phyloP scores from a whole-genome alignment of 2,888 invertebrate genomes.

The Pediacus dermestoides region DNA sequence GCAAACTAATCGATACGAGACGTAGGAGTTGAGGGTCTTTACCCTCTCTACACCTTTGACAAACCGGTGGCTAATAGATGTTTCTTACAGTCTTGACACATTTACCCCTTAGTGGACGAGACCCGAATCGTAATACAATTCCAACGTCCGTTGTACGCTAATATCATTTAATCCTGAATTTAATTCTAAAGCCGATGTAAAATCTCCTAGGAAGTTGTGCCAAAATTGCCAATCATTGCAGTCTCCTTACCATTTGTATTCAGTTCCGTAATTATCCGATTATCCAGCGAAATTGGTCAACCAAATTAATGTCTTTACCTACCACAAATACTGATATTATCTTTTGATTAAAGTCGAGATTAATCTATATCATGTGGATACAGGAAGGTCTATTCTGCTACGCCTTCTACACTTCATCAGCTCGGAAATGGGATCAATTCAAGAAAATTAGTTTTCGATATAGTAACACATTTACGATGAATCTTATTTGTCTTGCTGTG shows the following conservation, averaged over 20 bases:
- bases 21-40: too few species aligned
- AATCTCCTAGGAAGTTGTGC: slow-evolving; percentile 25
- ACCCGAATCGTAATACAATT: slow-evolving; percentile 14
- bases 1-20: too few species aligned
- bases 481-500: too few species aligned
- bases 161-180: slow-evolving; percentile 26
- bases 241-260: slow-evolving; percentile 13
- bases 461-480: too few species aligned
- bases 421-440: too few species aligned
- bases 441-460: too few species aligned
- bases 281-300: slow-evolving; percentile 7
- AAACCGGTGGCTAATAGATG: slow-evolving; percentile 17
- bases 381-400: too few species aligned
- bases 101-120: slow-evolving; percentile 23
- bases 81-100: slow-evolving; percentile 20
- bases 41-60: too few species aligned
- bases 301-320: neutral
- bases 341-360: slow-evolving; percentile 1
- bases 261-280: slow-evolving; percentile 21
- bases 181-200: slow-evolving; percentile 24
- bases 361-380: too few species aligned
- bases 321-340: slow-evolving; percentile 1
- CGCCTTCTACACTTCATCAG: too few species aligned
- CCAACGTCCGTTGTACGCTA: slow-evolving; percentile 18
- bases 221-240: slow-evolving; percentile 24